Base-by-base conservation (phyloP, 1,140 invertebrate species). In the Macrocentrus cingulum region DNA sequence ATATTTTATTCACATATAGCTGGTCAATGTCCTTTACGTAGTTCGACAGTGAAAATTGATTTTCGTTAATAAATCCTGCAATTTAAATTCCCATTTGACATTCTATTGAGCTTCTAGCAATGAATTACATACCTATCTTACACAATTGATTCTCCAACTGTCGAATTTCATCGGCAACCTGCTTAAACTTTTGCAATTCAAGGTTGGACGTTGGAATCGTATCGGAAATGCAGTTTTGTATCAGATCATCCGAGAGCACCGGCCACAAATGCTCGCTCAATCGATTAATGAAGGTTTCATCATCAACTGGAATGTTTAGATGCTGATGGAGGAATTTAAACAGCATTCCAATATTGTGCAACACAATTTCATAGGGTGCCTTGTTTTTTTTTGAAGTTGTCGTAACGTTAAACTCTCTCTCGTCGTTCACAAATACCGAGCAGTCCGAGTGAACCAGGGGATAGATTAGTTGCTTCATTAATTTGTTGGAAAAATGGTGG, bases 1-100 rank as follows among this genome's bases (percentile, higher is more conserved):
- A 88, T 51, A 90, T 87, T 72, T 92, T 91, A 62, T 89, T 85
- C 29, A 89, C 86, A 77, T 91, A 94, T 18, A 92, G 75, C 4
- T 84, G 76, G 68, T 94, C 88, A 34, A 95, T 86, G 75, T 93
- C 88, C 22, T 85, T 82, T 1, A 87, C 83, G 70, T 92, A 94
- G 39, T 88, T 81, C 3, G 71, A 68, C 11, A 77, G 65, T 42
- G 71, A 80, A 42, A 57, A 62, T 56, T 73, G 71, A 1, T 82
- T 70, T 46, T 65, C 56, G 54, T 29, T 70, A 58, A 87, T 82
- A 39, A 88, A 85, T 50, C 72, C 79, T 81, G 45, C 37, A 71
- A 68, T 54, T 56, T 42, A 56, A 37, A n/a, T n/a, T n/a, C n/a
- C n/a, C n/a, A n/a, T n/a, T n/a, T n/a, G n/a, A n/a, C n/a, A n/a